Conservation (phyloP, 2,888 invertebrate genomes). For the Electrophaes corylata region DNA sequence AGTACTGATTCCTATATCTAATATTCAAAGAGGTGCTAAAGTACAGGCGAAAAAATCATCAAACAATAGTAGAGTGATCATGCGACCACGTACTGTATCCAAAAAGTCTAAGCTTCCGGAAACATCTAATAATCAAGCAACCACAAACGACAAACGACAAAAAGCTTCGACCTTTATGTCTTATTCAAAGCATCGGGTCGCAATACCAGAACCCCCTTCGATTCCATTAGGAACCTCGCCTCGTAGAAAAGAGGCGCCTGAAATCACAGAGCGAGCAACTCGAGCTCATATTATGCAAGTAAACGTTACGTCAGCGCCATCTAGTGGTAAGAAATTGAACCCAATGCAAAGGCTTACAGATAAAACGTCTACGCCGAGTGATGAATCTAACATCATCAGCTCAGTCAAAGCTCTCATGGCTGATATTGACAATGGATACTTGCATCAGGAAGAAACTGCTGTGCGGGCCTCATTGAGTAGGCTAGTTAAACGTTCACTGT, state of each 20-base stretch:
- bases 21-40: neutral
- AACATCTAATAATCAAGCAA: neutral
- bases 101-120: neutral
- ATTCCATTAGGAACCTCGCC: neutral
- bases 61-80: neutral
- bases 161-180: no score
- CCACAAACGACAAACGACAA: no score
- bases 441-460: neutral
- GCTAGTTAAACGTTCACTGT: no score
- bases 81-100: neutral
- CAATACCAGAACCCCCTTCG: no score
- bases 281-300: neutral
- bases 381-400: no score
- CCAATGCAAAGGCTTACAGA: neutral
- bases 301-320: neutral
- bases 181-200: no score
- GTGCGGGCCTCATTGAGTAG: no score
- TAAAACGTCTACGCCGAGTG: no score
- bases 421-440: neutral
- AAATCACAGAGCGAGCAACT: no score
- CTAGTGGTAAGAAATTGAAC: neutral
- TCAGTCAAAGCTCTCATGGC: neutral
- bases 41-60: neutral
- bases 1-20: neutral
- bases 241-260: neutral